phyloP scores from a whole-genome alignment of 1,140 invertebrate genomes.

The Elymnias hypermnestra region DNA sequence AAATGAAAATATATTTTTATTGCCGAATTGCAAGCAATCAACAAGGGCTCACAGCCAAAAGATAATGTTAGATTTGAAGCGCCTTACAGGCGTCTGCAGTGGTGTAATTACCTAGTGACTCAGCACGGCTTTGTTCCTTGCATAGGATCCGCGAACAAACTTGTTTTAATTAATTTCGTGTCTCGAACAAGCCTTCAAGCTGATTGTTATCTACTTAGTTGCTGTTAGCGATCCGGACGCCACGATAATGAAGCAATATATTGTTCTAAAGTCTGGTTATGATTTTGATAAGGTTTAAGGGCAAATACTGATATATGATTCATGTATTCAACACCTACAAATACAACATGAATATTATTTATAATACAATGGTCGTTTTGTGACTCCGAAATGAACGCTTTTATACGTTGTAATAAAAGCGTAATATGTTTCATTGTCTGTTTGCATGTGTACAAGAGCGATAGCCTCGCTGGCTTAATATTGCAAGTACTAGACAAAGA shows the following conservation, averaged over 20 bases:
- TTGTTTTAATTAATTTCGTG: slow-evolving; percentile 76
- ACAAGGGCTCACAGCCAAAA: slow-evolving; percentile 26
- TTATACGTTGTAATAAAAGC: no score
- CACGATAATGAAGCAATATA: slow-evolving; percentile 66
- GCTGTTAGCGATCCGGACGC: slow-evolving; percentile 63
- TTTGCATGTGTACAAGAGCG: no score
- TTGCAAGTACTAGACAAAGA: no score
- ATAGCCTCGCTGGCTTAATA: no score
- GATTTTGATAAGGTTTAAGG: slow-evolving; percentile 32
- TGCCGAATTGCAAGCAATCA: slow-evolving; percentile 12
- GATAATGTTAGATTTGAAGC: slow-evolving; percentile 57
- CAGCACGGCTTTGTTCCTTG: slow-evolving; percentile 69
- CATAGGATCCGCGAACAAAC: slow-evolving; percentile 74
- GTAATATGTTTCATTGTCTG: no score
- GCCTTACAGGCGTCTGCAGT: slow-evolving; percentile 47
- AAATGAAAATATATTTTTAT: neutral
- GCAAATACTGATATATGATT: no score
- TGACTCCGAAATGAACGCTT: no score
- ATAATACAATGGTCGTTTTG: neutral
- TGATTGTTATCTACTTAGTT: slow-evolving; percentile 75
- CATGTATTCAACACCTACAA: no score
- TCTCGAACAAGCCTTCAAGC: slow-evolving; percentile 70
- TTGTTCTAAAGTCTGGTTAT: slow-evolving; percentile 44
- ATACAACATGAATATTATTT: no score
- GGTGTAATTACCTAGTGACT: slow-evolving; percentile 73